Conservation (phyloP, 2,797 vertebrate genomes). For the Molossus alvarezi region DNA sequence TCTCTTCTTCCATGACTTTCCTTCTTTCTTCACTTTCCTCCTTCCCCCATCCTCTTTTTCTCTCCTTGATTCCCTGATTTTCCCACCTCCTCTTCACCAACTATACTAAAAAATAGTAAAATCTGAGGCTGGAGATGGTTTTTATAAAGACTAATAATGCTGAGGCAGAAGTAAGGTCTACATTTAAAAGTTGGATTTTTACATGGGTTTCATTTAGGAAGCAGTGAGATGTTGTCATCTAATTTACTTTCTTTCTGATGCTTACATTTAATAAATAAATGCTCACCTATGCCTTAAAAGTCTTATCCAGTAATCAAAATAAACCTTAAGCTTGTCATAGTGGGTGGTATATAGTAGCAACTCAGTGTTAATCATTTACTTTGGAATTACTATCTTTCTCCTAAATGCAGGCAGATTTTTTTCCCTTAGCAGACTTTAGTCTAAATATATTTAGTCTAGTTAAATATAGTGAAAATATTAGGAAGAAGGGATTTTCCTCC, state of each 20-base stretch:
- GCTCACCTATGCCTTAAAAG: slow-evolving; percentile 10
- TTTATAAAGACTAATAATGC: slow-evolving; percentile 37
- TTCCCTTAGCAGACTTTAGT: not conserved
- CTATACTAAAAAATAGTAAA: slow-evolving; percentile 35
- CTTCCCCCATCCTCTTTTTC: not conserved
- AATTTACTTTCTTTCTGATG: slow-evolving; percentile 1
- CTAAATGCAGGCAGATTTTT: not conserved
- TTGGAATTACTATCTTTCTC: slow-evolving; percentile 58
- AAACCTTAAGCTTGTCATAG: slow-evolving; percentile 7
- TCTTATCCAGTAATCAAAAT: slow-evolving; percentile 16
- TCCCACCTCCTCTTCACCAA: not conserved
- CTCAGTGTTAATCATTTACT: slow-evolving; percentile 13
- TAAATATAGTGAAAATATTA: not conserved
- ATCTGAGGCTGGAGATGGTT: not conserved
- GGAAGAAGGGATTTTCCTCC: not conserved
- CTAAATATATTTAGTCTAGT: not conserved
- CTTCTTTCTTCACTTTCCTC: not conserved
- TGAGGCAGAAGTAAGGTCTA: slow-evolving; percentile 23
- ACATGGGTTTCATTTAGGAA: not conserved
- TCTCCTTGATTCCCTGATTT: not conserved
- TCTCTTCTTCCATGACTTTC: not conserved
- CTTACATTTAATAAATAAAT: slow-evolving; percentile 52
- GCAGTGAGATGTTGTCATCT: not conserved
- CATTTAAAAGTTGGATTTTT: slow-evolving; percentile 60
- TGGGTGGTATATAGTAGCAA: not conserved